These are phyloP conservation scores for Sardinella longiceps DNA, from an alignment of 2,797 vertebrate species.

Conservation along the genomic window DNA sequence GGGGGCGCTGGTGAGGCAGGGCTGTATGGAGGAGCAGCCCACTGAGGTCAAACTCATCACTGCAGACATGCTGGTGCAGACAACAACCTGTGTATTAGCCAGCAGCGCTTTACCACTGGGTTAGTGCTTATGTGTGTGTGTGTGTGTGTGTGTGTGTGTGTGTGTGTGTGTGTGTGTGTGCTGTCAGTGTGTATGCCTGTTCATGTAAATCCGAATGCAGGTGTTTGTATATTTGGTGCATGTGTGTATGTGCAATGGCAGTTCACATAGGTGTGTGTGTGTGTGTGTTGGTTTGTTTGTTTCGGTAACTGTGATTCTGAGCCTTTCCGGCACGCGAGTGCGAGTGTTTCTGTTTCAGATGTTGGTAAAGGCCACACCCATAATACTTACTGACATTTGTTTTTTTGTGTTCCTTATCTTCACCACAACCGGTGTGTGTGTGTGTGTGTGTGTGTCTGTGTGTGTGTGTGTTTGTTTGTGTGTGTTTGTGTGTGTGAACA, in stretches of 20 bases:
- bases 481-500: conserved; percentile 28
- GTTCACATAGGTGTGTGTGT: conserved; percentile 68
- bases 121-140: conserved; percentile 68
- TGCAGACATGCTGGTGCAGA: conserved; percentile 79
- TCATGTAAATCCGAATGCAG: too few species aligned
- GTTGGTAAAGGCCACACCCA: not conserved
- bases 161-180: conserved; percentile 62
- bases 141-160: conserved; percentile 49
- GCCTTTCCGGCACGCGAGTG: not conserved
- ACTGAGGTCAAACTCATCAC: conserved; percentile 82
- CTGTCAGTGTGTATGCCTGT: conserved; percentile 45
- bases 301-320: not conserved
- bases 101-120: conserved; percentile 76
- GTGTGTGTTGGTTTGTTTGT: conserved; percentile 25
- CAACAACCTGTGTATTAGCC: conserved; percentile 74
- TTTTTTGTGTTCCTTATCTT: not conserved
- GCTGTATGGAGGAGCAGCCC: conserved; percentile 84
- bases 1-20: conserved; percentile 77
- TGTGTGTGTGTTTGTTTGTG: conserved; percentile 39
- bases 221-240: conserved; percentile 56
- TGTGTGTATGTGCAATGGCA: conserved; percentile 47
- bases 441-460: not conserved
- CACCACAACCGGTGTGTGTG: not conserved
- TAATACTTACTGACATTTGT: conserved; percentile 19
- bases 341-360: not conserved